A percentile compares a stretch with the other conserved stretches of the same genome.
These are phyloP conservation scores for Salpingus planirostris DNA, from an alignment of 2,888 invertebrate species.

Conservation along the genomic window DNA sequence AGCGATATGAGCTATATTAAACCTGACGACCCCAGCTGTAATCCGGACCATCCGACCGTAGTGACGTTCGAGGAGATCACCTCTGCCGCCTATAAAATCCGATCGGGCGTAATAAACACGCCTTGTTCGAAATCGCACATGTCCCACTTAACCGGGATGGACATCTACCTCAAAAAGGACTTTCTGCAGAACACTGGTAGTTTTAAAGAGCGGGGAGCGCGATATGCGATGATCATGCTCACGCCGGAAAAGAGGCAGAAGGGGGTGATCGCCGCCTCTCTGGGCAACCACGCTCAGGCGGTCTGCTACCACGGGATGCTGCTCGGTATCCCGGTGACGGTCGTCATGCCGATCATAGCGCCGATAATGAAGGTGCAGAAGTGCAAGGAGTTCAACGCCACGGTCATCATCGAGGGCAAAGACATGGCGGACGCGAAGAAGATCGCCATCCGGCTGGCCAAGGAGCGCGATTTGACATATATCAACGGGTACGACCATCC, in stretches of 20 bases:
- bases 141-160: slow-evolving; percentile 69
- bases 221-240: slow-evolving; percentile 73
- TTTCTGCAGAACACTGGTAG: slow-evolving; percentile 92
- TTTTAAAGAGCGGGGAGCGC: slow-evolving; percentile 91
- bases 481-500: slow-evolving; percentile 90
- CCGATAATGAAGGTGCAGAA: slow-evolving; percentile 94
- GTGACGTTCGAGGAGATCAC: slow-evolving; percentile 81
- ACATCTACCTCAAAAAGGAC: slow-evolving; percentile 89
- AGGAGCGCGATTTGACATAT: slow-evolving; percentile 63
- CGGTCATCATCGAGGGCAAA: slow-evolving; percentile 71
- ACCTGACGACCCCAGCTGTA: slow-evolving; percentile 46
- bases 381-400: slow-evolving; percentile 76
- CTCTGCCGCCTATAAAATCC: slow-evolving; percentile 82
- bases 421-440: slow-evolving; percentile 80
- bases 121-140: slow-evolving; percentile 85
- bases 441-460: slow-evolving; percentile 66
- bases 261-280: slow-evolving; percentile 87
- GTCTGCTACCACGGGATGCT: slow-evolving; percentile 60
- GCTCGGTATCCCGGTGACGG: slow-evolving; percentile 55
- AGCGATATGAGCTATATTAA: too few relatives aligned
- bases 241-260: slow-evolving; percentile 57
- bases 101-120: slow-evolving; percentile 71
- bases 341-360: slow-evolving; percentile 93
- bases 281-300: slow-evolving; percentile 89
- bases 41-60: slow-evolving; percentile 58